A percentile compares a stretch with the other conserved stretches of the same genome.
phyloP scores from a whole-genome alignment of 2,113 vertebrate genomes.

The mouse (Mus musculus) region GRCm39 chr10:116368501-116369000 shows the following conservation, averaged over 20 bases:
- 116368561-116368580: background rate
- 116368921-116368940: slow-evolving; percentile 36
- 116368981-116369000: background rate
- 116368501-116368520: background rate
- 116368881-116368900: slow-evolving; percentile 37
- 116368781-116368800: background rate
- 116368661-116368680: background rate
- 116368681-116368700: background rate
- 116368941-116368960: background rate
- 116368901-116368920: background rate
- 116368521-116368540: background rate
- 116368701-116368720: background rate
- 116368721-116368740: slow-evolving; percentile 6
- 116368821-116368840: background rate
- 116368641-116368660: background rate
- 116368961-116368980: background rate
- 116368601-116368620: background rate
- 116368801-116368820: background rate
- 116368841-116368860: background rate
- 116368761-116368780: background rate
- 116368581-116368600: background rate
- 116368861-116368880: slow-evolving; percentile 15
- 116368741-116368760: background rate
- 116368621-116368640: background rate
- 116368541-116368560: background rate